Percentiles rank a stretch among this genome's conserved stretches.
These are phyloP conservation scores for Gambelia wislizenii DNA, from an alignment of 2,797 vertebrate species.

Conservation along the genomic window DNA sequence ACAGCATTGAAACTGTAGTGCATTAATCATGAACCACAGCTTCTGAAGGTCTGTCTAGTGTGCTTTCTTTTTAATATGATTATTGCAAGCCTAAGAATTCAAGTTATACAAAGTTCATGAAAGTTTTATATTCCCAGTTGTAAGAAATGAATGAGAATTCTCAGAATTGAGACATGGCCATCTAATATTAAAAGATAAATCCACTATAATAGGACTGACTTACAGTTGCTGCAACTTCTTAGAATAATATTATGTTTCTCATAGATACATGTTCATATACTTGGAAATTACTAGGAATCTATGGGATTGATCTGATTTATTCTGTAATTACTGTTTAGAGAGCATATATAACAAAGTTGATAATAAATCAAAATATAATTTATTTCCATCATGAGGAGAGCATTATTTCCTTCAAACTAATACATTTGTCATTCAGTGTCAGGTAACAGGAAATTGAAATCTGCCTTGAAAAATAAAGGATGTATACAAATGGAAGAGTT, in stretches of 20 bases:
- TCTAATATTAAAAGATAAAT: conserved; percentile 60
- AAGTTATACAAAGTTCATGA: conserved; percentile 64
- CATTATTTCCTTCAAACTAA: conserved; percentile 60
- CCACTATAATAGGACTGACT: conserved; percentile 55
- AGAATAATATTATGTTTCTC: conserved; percentile 65
- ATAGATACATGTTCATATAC: conserved; percentile 66
- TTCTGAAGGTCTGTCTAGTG: conserved; percentile 56
- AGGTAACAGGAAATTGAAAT: conserved; percentile 61
- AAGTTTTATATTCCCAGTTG: conserved; percentile 71
- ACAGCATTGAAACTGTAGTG: conserved; percentile 75
- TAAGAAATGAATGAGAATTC: conserved; percentile 61
- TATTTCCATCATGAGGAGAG: conserved; percentile 66
- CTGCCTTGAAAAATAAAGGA: conserved; percentile 54
- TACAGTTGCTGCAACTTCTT: conserved; percentile 61
- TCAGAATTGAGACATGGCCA: conserved; percentile 33
- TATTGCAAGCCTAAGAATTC: conserved; percentile 59
- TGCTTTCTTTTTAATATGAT: conserved; percentile 59
- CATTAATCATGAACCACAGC: conserved; percentile 57
- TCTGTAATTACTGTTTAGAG: conserved; percentile 67
- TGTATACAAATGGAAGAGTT: not conserved
- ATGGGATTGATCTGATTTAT: conserved; percentile 61
- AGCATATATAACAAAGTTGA: conserved; percentile 55
- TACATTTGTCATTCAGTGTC: conserved; percentile 55
- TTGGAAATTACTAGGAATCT: conserved; percentile 62
- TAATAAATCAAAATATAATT: conserved; percentile 62